Evolutionary conservation across 1,140 invertebrate species (phyloP).

Genomic region (Drosophila erecta): DNA sequence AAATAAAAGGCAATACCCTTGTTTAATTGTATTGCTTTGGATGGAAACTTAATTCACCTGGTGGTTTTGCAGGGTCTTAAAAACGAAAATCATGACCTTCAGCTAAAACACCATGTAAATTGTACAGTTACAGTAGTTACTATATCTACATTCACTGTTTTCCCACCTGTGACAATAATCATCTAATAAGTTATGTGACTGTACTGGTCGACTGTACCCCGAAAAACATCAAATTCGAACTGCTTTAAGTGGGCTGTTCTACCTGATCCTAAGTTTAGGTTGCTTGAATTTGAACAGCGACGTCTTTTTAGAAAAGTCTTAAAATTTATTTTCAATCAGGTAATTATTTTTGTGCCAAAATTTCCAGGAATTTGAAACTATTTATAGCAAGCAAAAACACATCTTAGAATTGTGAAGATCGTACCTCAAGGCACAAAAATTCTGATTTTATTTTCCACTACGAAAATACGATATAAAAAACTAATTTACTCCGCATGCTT

Average conservation of each 20-base stretch:
- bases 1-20: slow-evolving; percentile 18
- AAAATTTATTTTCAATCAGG: no score
- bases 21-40: slow-evolving; percentile 1
- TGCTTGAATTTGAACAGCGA: neutral
- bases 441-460: no score
- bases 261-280: slow-evolving; percentile 1
- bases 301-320: neutral
- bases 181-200: neutral
- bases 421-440: no score
- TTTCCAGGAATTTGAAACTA: no score
- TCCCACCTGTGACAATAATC: slow-evolving; percentile 43
- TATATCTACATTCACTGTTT: neutral
- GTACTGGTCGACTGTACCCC: slow-evolving; percentile 34
- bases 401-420: no score
- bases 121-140: slow-evolving; percentile 9
- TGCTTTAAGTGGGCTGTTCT: neutral
- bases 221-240: slow-evolving; percentile 4
- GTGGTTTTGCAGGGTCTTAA: no score
- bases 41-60: no score
- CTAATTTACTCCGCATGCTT: no score
- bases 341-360: no score
- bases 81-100: no score
- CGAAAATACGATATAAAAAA: no score
- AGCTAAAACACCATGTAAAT: neutral
- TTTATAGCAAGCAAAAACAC: no score